These are phyloP conservation scores for Macrocentrus cingulum DNA, from an alignment of 1,140 invertebrate genomes.

Conservation along the genomic window DNA sequence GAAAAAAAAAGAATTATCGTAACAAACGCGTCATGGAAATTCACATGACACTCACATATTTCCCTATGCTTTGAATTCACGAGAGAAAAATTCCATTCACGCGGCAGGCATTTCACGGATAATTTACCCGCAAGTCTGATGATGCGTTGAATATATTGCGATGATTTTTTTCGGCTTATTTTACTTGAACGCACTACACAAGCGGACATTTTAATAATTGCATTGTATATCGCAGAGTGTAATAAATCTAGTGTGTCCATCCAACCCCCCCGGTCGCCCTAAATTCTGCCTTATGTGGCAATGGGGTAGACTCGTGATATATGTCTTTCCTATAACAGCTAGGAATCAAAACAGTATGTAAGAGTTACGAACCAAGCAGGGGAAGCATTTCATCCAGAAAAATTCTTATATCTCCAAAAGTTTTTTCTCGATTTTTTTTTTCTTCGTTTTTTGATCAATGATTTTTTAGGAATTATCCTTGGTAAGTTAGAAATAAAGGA, in stretches of 20 bases:
- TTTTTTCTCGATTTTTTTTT: background rate
- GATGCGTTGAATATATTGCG: slow-evolving; percentile 28
- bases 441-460: background rate
- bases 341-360: slow-evolving; percentile 47
- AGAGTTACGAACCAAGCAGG: slow-evolving; percentile 2
- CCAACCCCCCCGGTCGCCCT: slow-evolving; percentile 12
- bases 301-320: slow-evolving; percentile 47
- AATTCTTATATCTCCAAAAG: background rate
- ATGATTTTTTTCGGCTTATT: slow-evolving; percentile 9
- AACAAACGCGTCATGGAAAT: no score
- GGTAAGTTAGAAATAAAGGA: no score
- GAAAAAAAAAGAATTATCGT: background rate
- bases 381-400: slow-evolving; percentile 11
- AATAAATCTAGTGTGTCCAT: slow-evolving; percentile 39
- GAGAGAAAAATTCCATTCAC: slow-evolving; percentile 48
- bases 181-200: background rate
- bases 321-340: slow-evolving; percentile 50
- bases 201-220: slow-evolving; percentile 35
- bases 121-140: slow-evolving; percentile 51
- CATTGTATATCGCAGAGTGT: slow-evolving; percentile 28
- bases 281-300: slow-evolving; percentile 26
- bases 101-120: slow-evolving; percentile 53
- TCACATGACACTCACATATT: no score
- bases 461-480: no score
- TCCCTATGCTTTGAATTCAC: background rate